phyloP scores from a whole-genome alignment of 2,113 vertebrate species.

The Perca schrenkii region DNA sequence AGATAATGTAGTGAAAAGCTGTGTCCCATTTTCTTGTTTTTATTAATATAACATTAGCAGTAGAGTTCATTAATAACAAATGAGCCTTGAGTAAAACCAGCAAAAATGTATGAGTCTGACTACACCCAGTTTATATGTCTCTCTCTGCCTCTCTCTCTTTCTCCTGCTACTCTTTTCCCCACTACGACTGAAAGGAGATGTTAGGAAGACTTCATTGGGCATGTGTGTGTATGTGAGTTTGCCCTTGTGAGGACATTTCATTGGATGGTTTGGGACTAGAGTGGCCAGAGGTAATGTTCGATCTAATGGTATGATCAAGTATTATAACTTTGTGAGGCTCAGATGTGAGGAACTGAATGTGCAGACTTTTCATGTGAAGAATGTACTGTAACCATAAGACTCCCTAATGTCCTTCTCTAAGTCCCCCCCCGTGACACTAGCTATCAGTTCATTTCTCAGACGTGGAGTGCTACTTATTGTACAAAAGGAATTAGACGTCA shows the following conservation, averaged over 20 bases:
- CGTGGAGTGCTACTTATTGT: too few relatives aligned
- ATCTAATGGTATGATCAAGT: not conserved
- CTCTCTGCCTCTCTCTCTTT: not conserved
- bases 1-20: constrained; percentile 40
- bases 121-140: not conserved
- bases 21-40: constrained; percentile 63
- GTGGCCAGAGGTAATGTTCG: not conserved
- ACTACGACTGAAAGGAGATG: constrained; percentile 9
- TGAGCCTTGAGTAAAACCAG: constrained; percentile 57
- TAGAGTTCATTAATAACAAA: constrained; percentile 67
- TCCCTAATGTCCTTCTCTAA: not conserved
- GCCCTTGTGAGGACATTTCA: not conserved
- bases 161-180: constrained; percentile 15
- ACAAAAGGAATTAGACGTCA: too few relatives aligned
- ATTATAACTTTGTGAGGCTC: not conserved
- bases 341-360: not conserved
- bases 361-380: not conserved
- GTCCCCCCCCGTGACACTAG: too few relatives aligned
- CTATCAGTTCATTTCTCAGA: too few relatives aligned
- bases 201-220: not conserved
- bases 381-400: not conserved
- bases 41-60: constrained; percentile 73
- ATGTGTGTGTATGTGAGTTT: constrained; percentile 5
- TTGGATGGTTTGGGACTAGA: not conserved
- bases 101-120: constrained; percentile 57